These are phyloP conservation scores for Pluvialis apricaria DNA, from an alignment of 2,113 vertebrate species.

Conservation along the genomic window DNA sequence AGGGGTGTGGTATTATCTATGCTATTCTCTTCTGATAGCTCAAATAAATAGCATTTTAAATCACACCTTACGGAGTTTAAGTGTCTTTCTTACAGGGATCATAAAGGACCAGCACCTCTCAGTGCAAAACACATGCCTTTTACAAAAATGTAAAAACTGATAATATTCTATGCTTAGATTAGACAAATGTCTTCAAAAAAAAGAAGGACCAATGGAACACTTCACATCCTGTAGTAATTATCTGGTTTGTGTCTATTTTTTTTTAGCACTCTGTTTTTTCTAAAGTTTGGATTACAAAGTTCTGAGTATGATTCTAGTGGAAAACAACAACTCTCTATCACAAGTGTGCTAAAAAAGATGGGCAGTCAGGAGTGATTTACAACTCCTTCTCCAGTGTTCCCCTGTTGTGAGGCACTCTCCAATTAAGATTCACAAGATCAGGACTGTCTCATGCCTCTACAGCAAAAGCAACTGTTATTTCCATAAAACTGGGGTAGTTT, in stretches of 20 bases:
- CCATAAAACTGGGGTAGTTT: neutral
- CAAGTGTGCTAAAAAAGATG: neutral
- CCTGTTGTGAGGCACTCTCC: neutral
- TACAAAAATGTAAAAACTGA: neutral
- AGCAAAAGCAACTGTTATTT: neutral
- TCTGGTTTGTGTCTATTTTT: neutral
- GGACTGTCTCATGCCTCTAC: neutral
- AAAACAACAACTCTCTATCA: neutral
- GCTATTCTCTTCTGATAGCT: neutral
- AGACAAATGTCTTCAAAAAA: neutral
- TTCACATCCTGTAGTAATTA: neutral
- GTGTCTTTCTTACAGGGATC: neutral
- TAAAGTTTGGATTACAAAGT: neutral
- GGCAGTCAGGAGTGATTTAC: neutral
- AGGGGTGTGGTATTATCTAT: neutral
- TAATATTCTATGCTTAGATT: neutral
- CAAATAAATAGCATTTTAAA: neutral
- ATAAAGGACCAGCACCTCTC: neutral
- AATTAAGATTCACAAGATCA: neutral
- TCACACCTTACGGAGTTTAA: neutral
- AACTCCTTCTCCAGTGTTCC: neutral
- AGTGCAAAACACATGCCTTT: neutral
- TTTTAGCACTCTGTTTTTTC: accelerated
- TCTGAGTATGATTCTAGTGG: neutral
- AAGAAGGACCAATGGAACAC: neutral